These are phyloP conservation scores for Mythimna loreyi DNA, from an alignment of 2,888 invertebrate species.

Conservation along the genomic window DNA sequence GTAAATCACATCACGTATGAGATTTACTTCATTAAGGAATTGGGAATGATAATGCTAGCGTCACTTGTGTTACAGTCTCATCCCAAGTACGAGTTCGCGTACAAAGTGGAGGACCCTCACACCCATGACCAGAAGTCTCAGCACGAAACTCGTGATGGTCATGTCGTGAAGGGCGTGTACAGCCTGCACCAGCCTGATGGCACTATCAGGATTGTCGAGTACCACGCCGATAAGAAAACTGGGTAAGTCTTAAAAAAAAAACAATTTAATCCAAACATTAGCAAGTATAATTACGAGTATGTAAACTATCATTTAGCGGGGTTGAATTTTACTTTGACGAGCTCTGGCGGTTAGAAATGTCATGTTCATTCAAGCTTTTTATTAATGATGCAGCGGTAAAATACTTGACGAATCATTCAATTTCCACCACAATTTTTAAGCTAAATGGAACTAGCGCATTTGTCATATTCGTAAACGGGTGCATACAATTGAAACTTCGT, in stretches of 20 bases:
- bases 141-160: conserved; percentile 86
- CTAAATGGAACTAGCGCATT: background rate
- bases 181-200: conserved; percentile 88
- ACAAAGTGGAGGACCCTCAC: conserved; percentile 85
- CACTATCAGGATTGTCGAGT: conserved; percentile 85
- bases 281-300: too few relatives aligned
- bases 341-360: background rate
- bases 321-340: background rate
- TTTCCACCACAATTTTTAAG: background rate
- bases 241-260: conserved; percentile 10
- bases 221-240: conserved; percentile 77
- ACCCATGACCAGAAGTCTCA: conserved; percentile 85
- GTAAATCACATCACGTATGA: too few relatives aligned
- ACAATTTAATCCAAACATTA: rapidly evolving
- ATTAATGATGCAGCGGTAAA: background rate
- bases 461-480: too few relatives aligned
- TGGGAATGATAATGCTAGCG: too few relatives aligned
- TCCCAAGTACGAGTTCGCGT: conserved; percentile 75
- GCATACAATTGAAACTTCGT: too few relatives aligned
- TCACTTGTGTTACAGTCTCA: conserved; percentile 22
- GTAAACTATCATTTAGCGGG: too few relatives aligned
- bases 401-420: background rate
- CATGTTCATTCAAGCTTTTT: background rate
- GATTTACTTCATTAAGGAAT: too few relatives aligned
- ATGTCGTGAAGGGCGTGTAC: conserved; percentile 90